Evolutionary conservation across 2,797 vertebrate genomes (phyloP).

Genomic region (Malurus leucopterus): DNA sequence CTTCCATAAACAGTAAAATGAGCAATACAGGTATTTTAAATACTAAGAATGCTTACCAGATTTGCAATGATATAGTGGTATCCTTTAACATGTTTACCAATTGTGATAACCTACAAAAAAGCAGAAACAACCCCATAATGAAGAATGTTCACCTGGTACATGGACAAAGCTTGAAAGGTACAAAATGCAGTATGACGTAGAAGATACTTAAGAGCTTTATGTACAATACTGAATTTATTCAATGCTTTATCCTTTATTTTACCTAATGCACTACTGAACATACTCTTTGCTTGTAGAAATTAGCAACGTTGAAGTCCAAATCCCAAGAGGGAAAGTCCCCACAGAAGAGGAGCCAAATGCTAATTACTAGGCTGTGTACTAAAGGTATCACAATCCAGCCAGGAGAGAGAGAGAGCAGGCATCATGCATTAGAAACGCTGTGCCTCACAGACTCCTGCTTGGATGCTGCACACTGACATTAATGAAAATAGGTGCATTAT

Average conservation of each 20-base stretch:
- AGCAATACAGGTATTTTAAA: background rate
- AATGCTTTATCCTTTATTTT: background rate
- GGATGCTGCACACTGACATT: background rate
- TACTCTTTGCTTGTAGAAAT: background rate
- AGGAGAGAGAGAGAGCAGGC: background rate
- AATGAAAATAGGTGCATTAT: background rate
- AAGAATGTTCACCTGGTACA: background rate
- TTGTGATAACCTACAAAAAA: conserved; percentile 90
- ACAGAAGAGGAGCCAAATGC: background rate
- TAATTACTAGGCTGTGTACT: background rate
- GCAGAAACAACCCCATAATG: background rate
- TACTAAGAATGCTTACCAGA: conserved; percentile 82
- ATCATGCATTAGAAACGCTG: background rate
- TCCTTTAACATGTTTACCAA: conserved; percentile 96
- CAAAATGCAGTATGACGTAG: background rate
- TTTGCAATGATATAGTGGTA: conserved; percentile 99
- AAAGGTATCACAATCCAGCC: background rate
- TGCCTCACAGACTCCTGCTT: background rate
- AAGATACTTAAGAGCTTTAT: background rate
- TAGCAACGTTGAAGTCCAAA: background rate
- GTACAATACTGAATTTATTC: background rate
- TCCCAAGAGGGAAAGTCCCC: background rate
- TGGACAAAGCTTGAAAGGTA: background rate
- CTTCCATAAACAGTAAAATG: background rate
- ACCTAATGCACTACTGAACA: background rate